A percentile compares a stretch with the other conserved stretches of the same genome.
phyloP scores from a whole-genome alignment of 2,113 vertebrate genomes.

The Aphelocoma coerulescens region DNA sequence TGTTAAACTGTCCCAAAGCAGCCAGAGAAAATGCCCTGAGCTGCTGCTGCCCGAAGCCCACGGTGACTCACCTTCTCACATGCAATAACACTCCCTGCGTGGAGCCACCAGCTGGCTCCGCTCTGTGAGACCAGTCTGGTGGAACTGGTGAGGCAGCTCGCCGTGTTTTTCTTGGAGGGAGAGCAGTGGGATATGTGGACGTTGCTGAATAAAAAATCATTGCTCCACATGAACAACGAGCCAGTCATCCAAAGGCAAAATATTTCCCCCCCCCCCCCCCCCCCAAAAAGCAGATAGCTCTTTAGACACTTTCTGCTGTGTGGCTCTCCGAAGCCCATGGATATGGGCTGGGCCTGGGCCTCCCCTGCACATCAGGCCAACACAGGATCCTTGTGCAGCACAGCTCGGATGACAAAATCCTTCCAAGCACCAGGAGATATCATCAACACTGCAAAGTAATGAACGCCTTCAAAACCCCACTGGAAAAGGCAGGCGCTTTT shows the following conservation, averaged over 20 bases:
- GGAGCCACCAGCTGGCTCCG: not conserved
- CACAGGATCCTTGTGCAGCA: not conserved
- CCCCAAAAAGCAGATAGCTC: not conserved
- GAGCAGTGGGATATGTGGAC: not conserved
- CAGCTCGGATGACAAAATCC: not conserved
- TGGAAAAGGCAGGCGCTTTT: not conserved
- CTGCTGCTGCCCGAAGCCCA: not conserved
- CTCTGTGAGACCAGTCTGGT: not conserved
- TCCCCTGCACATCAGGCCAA: not conserved
- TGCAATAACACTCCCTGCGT: not conserved
- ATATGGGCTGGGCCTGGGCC: not conserved
- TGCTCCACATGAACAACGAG: conserved; percentile 4
- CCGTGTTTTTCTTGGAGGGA: conserved; percentile 33
- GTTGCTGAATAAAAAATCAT: not conserved
- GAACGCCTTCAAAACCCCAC: conserved; percentile 1
- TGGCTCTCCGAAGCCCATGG: not conserved
- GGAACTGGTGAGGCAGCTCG: conserved; percentile 21
- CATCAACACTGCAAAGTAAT: conserved; percentile 17
- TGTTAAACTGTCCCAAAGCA: not conserved
- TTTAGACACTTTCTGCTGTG: not conserved
- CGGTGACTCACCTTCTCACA: conserved; percentile 29
- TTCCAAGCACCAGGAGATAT: conserved; percentile 38
- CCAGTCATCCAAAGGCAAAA: not conserved
- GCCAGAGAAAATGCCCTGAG: not conserved
- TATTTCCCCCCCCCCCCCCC: not conserved